Evolutionary conservation across 2,797 vertebrate species (phyloP), one percentile per base, ranked within the genome.

Genomic region (Graptemys geographica): DNA sequence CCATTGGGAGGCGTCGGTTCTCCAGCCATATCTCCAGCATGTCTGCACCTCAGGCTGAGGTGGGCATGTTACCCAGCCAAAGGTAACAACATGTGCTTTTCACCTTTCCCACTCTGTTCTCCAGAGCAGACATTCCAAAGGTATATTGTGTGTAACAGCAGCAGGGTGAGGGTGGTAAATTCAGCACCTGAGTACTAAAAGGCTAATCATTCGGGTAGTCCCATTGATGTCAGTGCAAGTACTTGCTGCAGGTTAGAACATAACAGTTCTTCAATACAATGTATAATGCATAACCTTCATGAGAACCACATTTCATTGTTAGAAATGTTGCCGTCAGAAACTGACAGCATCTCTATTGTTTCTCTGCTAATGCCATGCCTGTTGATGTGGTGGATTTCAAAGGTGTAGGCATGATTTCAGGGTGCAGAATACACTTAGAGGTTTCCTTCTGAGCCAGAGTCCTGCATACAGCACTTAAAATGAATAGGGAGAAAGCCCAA

Each of bases 11-110:
- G 97, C 98, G 99, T 41, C 98, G 99, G 11, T 99, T 99, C 98
- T 99, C 99, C 98, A 99, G 99, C 98, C 99, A 99, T 84, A 98
- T 99, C 97, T 99, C 99, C 57, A 99, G 99, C 94, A 96, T 98
- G 11, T 98, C 98, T 15, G 95, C 98, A 96, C 98, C 98, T 96
- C 99, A 99, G 96, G 98, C 99, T 33, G 99, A 99, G 92, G 98
- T 98, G 86, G 98, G 99, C 89, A 99, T 99, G 99, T 98, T 99
- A 97, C 99, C 99, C 97, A 99, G 99, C 97, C 99, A 99, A 98
- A 99, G 99, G 99, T 99, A 98, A 98, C 96, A 94, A 74, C 90
- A 96, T 86, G 86, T 88, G 89, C 91, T 98, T 91, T 93, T 96
- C 90, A 56, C 79, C 90, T 96, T 94, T 87, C 80, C 94, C 94